A percentile compares a stretch with the other conserved stretches of the same genome.
Conservation (phyloP, 2,888 invertebrate species). For the Eledone cirrhosa region DNA sequence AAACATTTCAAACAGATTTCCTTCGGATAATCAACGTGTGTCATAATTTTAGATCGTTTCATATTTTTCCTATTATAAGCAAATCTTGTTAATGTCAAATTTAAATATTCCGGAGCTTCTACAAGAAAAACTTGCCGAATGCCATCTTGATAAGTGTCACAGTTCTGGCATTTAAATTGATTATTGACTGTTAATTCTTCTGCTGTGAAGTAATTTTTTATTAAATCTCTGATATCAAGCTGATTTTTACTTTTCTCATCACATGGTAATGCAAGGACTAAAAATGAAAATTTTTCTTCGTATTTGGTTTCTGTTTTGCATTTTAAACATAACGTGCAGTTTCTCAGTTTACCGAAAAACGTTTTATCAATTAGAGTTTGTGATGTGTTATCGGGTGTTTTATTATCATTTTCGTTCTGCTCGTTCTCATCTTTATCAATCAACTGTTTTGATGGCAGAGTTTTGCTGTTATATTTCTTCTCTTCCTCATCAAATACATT, state of each 20-base stretch:
- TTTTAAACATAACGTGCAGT: constrained; percentile 78
- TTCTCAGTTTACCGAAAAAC: constrained; percentile 74
- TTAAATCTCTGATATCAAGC: constrained; percentile 82
- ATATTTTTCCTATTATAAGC: constrained; percentile 78
- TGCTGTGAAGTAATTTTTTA: constrained; percentile 79
- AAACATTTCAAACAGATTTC: too few species aligned
- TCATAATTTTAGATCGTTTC: constrained; percentile 81
- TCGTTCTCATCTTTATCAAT: too few species aligned
- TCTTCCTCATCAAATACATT: constrained; percentile 81
- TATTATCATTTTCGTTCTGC: too few species aligned
- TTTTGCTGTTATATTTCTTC: too few species aligned
- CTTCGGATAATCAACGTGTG: constrained; percentile 64
- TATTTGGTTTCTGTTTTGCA: constrained; percentile 79
- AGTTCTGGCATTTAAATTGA: constrained; percentile 82
- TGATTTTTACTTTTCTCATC: constrained; percentile 43
- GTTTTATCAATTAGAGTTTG: constrained; percentile 75
- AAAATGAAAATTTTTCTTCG: constrained; percentile 77
- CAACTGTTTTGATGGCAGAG: too few species aligned
- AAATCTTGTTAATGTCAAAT: constrained; percentile 84
- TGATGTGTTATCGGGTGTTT: constrained; percentile 66
- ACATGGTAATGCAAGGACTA: constrained; percentile 69
- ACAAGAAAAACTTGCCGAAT: constrained; percentile 77
- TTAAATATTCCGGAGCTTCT: constrained; percentile 80
- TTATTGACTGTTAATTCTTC: constrained; percentile 84
- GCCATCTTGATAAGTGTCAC: constrained; percentile 80